phyloP scores from a whole-genome alignment of 2,888 invertebrate genomes.

The Drosophila monieri region DNA sequence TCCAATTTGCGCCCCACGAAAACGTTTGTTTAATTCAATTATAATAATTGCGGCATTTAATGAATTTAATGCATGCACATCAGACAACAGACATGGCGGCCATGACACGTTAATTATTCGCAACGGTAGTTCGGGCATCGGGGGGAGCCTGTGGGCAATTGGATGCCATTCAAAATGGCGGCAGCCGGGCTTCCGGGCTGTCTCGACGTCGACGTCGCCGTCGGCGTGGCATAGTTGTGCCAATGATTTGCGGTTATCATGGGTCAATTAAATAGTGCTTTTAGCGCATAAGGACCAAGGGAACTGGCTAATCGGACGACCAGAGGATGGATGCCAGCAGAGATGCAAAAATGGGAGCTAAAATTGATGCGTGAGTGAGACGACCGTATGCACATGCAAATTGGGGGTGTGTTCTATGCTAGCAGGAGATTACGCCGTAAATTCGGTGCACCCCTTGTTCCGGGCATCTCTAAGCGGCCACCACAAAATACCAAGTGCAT shows the following conservation, averaged over 20 bases:
- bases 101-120: conserved; percentile 79
- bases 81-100: conserved; percentile 61
- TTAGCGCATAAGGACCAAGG: conserved; percentile 23
- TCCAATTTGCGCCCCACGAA: conserved; percentile 36
- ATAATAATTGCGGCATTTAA: conserved; percentile 84
- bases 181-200: not conserved
- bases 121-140: conserved; percentile 60
- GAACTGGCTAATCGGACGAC: conserved; percentile 22
- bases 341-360: conserved; percentile 10
- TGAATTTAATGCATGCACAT: conserved; percentile 80
- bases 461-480: conserved; percentile 26
- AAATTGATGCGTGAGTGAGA: conserved; percentile 55
- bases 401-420: conserved; percentile 66
- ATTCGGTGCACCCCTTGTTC: conserved; percentile 33
- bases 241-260: conserved; percentile 66
- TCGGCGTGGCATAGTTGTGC: conserved; percentile 36
- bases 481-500: conserved; percentile 35
- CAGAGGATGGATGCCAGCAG: conserved; percentile 54
- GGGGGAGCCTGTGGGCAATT: not conserved
- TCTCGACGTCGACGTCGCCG: conserved; percentile 4
- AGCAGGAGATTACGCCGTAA: conserved; percentile 19
- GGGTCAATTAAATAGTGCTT: conserved; percentile 55
- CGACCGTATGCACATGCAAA: conserved; percentile 66
- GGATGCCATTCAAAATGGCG: conserved; percentile 30
- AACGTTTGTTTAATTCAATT: conserved; percentile 81